These are phyloP conservation scores for Anisognathus igniventris DNA, from an alignment of 2,797 vertebrate genomes.

Conservation along the genomic window DNA sequence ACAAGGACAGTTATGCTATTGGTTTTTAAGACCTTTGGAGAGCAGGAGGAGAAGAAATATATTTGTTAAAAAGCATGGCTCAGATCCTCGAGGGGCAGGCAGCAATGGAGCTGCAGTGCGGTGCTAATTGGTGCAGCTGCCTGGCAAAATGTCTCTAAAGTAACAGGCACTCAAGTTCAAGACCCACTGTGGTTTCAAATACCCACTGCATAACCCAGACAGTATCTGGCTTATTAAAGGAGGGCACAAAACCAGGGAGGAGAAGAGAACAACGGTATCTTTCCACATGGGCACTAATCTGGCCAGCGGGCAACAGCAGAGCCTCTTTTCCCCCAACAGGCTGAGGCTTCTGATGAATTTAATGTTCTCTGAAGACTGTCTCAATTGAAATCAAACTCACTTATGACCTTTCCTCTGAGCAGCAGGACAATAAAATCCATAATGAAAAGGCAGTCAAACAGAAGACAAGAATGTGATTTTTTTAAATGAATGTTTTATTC, in stretches of 20 bases:
- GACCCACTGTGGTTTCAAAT: not conserved
- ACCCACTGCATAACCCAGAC: not conserved
- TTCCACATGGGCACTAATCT: not conserved
- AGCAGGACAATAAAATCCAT: slow-evolving; percentile 37
- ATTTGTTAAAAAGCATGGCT: not conserved
- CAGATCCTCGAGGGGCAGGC: not conserved
- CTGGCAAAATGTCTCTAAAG: not conserved
- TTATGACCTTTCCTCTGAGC: slow-evolving; percentile 39
- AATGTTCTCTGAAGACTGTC: not conserved
- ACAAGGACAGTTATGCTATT: not conserved
- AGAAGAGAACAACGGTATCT: fast-evolving
- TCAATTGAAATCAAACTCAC: slow-evolving; percentile 46
- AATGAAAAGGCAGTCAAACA: slow-evolving; percentile 4
- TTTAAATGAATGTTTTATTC: slow-evolving; percentile 71
- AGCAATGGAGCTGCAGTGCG: fast-evolving
- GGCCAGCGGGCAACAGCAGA: not conserved
- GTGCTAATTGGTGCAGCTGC: not conserved
- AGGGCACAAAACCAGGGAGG: not conserved
- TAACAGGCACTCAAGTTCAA: not conserved
- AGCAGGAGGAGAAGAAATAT: not conserved
- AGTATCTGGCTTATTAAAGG: not conserved
- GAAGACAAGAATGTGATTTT: not conserved
- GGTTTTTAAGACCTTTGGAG: not conserved
- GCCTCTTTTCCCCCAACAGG: not conserved
- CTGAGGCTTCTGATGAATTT: not conserved